Percentiles rank a stretch among this genome's conserved stretches.
phyloP scores from a whole-genome alignment of 37 sponge, comb jelly and placozoan genomes.

The Hormiphora californensis region DNA sequence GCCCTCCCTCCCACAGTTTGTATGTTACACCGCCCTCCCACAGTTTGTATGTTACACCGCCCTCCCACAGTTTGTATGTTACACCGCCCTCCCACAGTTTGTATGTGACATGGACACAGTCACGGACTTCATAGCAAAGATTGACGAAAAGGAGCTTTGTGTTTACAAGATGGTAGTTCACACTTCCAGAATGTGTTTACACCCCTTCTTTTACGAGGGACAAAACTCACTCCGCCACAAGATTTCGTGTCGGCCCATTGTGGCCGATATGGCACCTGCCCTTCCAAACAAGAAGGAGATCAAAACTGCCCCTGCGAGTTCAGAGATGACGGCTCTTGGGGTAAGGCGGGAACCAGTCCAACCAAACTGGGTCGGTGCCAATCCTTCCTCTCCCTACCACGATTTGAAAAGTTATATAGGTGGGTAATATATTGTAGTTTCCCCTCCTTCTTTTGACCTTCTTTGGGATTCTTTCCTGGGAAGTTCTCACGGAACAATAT shows the following conservation, averaged over 20 bases:
- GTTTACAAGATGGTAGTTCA: slow-evolving; percentile 31
- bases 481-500: too few species aligned
- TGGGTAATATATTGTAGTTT: too few species aligned
- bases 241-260: slow-evolving; percentile 35
- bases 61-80: too few species aligned
- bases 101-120: slow-evolving; percentile 36
- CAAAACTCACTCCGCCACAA: slow-evolving; percentile 11
- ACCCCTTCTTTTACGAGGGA: neutral
- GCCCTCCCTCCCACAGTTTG: too few species aligned
- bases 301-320: neutral
- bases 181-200: slow-evolving; percentile 38
- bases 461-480: too few species aligned
- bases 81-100: neutral
- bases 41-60: too few species aligned
- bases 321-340: neutral
- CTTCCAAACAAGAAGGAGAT: neutral
- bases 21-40: too few species aligned
- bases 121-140: slow-evolving; percentile 45
- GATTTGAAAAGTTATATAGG: too few species aligned
- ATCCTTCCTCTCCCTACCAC: neutral
- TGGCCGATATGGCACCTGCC: neutral
- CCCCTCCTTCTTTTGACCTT: too few species aligned
- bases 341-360: neutral
- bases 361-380: slow-evolving; percentile 11
- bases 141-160: slow-evolving; percentile 5